Evolutionary conservation across 1,140 invertebrate species (phyloP), one percentile per base, ranked within the genome.

Genomic region (Belonocnema kinseyi): DNA sequence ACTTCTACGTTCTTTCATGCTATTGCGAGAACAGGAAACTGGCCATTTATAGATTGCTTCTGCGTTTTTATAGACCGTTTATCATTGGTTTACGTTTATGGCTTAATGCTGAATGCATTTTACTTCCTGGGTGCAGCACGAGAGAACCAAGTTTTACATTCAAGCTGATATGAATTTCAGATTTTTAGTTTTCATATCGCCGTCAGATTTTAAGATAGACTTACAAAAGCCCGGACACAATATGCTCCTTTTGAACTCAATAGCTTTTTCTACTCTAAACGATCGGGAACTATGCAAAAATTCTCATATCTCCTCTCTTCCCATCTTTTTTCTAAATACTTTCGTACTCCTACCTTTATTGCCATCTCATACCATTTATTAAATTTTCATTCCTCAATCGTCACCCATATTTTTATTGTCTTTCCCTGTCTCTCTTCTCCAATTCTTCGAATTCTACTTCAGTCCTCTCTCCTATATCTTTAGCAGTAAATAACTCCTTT

Each of bases 71-170:
- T 71, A 74, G 77, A 40, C 74, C 77, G 61, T 78, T 78, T 78
- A 74, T 78, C 77, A 78, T 53, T 50, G 50, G 58, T 73, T 78
- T 78, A 74, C 61, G 72, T 78, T 77, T 77, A 77, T 73, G 71
- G 50, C 40, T 53, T 51, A 66, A 75, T 33, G 19, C 11, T 40
- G 54, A 40, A 52, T 70, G 51, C 21, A 72, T 58, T 73, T 73
- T 16, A 50, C 46, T 66, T 66, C 66, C 40, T 73, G 54, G 66
- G 73, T 66, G 71, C 66, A 61, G 53, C 17, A 73, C 73, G 72
- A 26, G 61, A 2, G 21, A 71, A 58, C 7, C 58, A 40, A 66
- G 58, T 66, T 66, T 66, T 66, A 66, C 58, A 66, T 26, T 21
- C 58, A 66, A 66, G 40, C 58, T 66, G 58, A 40, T 66, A 66